Percentiles rank a stretch among this genome's conserved stretches.
Evolutionary conservation across 2,113 vertebrate genomes (phyloP).

Genomic region (Mola mola): DNA sequence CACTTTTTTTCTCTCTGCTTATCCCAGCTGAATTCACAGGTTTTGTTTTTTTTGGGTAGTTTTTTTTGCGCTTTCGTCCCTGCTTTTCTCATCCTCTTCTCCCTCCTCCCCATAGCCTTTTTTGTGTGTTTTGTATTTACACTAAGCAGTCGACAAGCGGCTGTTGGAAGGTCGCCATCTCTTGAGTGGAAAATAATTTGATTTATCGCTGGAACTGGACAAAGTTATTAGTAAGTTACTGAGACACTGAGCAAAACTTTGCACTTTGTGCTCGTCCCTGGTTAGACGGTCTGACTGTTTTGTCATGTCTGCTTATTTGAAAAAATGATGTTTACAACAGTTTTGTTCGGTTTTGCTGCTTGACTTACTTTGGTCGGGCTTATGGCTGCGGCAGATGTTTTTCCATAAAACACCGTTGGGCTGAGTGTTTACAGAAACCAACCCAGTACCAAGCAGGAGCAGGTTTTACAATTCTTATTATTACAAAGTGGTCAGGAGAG

Average conservation of each 20-base stretch:
- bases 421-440: too few relatives aligned
- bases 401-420: constrained; percentile 20
- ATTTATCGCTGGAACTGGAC: constrained; percentile 44
- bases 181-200: constrained; percentile 23
- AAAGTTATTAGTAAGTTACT: constrained; percentile 7
- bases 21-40: constrained; percentile 5
- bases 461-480: too few relatives aligned
- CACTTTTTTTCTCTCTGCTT: constrained; percentile 1
- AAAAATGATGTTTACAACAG: constrained; percentile 16
- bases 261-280: too few relatives aligned
- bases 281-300: too few relatives aligned
- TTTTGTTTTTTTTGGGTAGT: too few relatives aligned
- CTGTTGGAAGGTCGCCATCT: constrained; percentile 34
- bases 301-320: not conserved
- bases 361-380: constrained; percentile 8
- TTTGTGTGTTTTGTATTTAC: constrained; percentile 3
- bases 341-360: not conserved
- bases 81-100: constrained; percentile 2
- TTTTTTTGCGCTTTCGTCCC: not conserved
- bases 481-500: too few relatives aligned
- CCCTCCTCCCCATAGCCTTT: not conserved
- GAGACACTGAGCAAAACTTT: not conserved
- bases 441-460: too few relatives aligned
- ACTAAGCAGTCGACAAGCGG: constrained; percentile 30
- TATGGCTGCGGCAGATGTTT: constrained; percentile 45